Percentiles rank a stretch among this genome's conserved stretches.
These are phyloP conservation scores for Amiota mariae DNA, from an alignment of 2,888 invertebrate genomes.

Conservation along the genomic window DNA sequence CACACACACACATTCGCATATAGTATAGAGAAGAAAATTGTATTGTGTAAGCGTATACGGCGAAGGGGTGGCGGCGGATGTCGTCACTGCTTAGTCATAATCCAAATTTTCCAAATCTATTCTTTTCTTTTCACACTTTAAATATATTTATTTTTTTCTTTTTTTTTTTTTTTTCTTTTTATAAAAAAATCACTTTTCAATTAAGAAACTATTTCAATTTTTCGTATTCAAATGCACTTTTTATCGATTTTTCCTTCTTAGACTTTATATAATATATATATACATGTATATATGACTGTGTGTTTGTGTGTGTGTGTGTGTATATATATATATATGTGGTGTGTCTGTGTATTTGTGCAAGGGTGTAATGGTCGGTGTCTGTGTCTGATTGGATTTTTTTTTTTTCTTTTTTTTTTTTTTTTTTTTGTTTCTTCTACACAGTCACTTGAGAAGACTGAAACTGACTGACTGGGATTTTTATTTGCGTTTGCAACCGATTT, in stretches of 20 bases:
- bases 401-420: constrained; percentile 35
- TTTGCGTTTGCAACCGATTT: constrained; percentile 65
- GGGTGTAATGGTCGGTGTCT: constrained; percentile 32
- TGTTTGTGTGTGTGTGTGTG: constrained; percentile 40
- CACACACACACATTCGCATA: constrained; percentile 42
- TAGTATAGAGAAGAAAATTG: constrained; percentile 65
- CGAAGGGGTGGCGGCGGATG: constrained; percentile 50
- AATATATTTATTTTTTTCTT: background rate
- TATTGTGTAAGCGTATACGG: constrained; percentile 59
- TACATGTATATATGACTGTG: constrained; percentile 43
- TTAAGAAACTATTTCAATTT: constrained; percentile 44
- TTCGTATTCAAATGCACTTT: constrained; percentile 58
- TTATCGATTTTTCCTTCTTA: constrained; percentile 61
- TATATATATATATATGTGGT: constrained; percentile 39
- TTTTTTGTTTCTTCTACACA: constrained; percentile 54
- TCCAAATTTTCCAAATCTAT: constrained; percentile 42
- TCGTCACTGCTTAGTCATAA: constrained; percentile 72
- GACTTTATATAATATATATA: constrained; percentile 59
- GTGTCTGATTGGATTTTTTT: constrained; percentile 61
- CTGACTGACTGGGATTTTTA: constrained; percentile 49
- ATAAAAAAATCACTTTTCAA: constrained; percentile 34
- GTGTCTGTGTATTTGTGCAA: constrained; percentile 47
- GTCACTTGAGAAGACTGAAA: constrained; percentile 47
- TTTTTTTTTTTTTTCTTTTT: background rate
- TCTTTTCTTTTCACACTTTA: constrained; percentile 31